Percentiles rank a stretch among this genome's conserved stretches.
Conservation (phyloP, 2,888 invertebrate species). For the Amblyjoppa fuscipennis region DNA sequence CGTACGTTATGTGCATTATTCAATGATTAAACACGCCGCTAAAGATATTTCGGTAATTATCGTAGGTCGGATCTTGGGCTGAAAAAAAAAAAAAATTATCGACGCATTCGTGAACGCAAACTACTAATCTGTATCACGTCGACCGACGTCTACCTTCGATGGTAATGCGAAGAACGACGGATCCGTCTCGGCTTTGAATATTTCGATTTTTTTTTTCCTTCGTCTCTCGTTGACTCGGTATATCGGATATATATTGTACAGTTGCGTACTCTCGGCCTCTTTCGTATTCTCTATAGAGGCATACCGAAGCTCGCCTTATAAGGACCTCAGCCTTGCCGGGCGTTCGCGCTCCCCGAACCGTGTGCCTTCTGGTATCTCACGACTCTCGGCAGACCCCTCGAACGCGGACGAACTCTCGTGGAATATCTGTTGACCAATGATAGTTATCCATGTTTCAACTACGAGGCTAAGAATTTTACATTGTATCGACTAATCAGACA, state of each 20-base stretch:
- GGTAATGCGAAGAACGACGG: slow-evolving; percentile 2
- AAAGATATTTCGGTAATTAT: slow-evolving; percentile 13
- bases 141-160: not conserved
- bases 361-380: slow-evolving; percentile 57
- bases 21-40: not conserved
- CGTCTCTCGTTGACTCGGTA: slow-evolving; percentile 59
- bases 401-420: not conserved
- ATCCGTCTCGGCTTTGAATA: slow-evolving; percentile 17
- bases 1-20: not conserved
- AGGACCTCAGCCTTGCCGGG: slow-evolving; percentile 72
- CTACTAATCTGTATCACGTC: not conserved
- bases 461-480: too few relatives aligned
- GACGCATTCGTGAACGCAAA: not conserved
- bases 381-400: slow-evolving; percentile 45
- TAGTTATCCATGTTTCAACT: not conserved
- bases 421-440: not conserved
- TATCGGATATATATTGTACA: slow-evolving; percentile 64
- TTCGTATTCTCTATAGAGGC: slow-evolving; percentile 79
- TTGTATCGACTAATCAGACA: too few relatives aligned
- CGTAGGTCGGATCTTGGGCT: not conserved
- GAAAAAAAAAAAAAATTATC: not conserved
- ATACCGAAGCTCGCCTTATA: slow-evolving; percentile 80
- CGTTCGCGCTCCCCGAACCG: slow-evolving; percentile 76
- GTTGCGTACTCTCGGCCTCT: slow-evolving; percentile 78
- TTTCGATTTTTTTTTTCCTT: slow-evolving; percentile 7